These are phyloP conservation scores for Tortrix viridana DNA, from an alignment of 2,888 invertebrate genomes.

Conservation along the genomic window DNA sequence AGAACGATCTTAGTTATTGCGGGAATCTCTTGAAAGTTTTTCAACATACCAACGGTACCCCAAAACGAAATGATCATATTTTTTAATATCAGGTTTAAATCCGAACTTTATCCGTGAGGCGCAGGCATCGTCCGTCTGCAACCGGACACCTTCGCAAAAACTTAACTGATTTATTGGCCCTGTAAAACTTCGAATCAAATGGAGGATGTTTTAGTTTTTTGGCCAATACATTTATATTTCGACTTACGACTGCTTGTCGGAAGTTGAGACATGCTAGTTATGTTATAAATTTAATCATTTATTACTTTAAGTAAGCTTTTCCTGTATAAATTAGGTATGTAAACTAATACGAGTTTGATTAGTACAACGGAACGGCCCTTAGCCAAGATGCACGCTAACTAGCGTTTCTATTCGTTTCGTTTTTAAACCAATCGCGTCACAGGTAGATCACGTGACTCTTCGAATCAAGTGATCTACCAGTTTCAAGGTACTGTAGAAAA, in stretches of 20 bases:
- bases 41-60: not conserved
- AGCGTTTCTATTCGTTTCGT: no score
- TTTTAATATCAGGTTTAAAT: slow-evolving; percentile 15
- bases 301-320: no score
- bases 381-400: no score
- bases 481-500: no score
- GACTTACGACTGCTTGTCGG: not conserved
- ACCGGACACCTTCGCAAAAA: slow-evolving; percentile 34
- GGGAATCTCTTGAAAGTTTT: not conserved
- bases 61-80: slow-evolving; percentile 13
- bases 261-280: not conserved
- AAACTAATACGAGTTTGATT: no score
- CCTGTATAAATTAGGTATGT: no score
- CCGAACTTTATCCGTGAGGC: slow-evolving; percentile 7
- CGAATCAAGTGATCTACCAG: no score
- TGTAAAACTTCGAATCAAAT: slow-evolving; percentile 26
- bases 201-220: slow-evolving; percentile 25
- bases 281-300: no score
- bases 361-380: no score
- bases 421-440: no score
- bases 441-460: no score
- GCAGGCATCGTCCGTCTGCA: slow-evolving; percentile 12
- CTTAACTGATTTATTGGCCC: slow-evolving; percentile 31
- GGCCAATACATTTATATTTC: slow-evolving; percentile 20
- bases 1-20: no score